phyloP scores from a whole-genome alignment of 2,888 invertebrate species.

The Oasisia sp. region DNA sequence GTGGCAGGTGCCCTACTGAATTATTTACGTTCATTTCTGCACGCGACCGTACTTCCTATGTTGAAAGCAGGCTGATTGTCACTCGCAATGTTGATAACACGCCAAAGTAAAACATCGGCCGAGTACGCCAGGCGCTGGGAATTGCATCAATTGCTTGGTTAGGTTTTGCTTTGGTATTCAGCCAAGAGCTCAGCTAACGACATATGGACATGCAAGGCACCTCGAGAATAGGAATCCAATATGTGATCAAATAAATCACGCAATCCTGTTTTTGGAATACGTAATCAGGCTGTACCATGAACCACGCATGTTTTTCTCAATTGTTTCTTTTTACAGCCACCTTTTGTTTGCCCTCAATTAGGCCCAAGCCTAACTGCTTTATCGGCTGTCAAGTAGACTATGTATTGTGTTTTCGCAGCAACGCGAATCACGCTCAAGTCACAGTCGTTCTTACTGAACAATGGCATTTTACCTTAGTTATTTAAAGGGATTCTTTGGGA shows the following conservation, averaged over 20 bases:
- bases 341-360: no score
- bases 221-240: slow-evolving; percentile 1
- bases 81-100: background rate
- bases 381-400: no score
- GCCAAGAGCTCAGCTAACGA: slow-evolving; percentile 10
- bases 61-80: background rate
- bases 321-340: no score
- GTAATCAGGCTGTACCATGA: background rate
- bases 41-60: background rate
- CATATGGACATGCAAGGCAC: background rate
- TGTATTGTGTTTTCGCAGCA: no score
- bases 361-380: no score
- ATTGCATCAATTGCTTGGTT: background rate
- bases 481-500: no score
- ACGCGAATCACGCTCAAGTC: no score
- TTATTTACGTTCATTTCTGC: background rate
- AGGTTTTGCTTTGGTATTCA: background rate
- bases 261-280: background rate
- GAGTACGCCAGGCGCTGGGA: background rate
- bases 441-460: no score
- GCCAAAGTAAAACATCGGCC: background rate
- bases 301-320: no score
- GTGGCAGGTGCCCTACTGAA: slow-evolving; percentile 3
- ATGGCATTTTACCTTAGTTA: no score
- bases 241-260: background rate